Percentiles rank a stretch among this genome's conserved stretches.
Evolutionary conservation across 2,797 vertebrate genomes (phyloP).

Genomic region (Tachyglossus aculeatus): DNA sequence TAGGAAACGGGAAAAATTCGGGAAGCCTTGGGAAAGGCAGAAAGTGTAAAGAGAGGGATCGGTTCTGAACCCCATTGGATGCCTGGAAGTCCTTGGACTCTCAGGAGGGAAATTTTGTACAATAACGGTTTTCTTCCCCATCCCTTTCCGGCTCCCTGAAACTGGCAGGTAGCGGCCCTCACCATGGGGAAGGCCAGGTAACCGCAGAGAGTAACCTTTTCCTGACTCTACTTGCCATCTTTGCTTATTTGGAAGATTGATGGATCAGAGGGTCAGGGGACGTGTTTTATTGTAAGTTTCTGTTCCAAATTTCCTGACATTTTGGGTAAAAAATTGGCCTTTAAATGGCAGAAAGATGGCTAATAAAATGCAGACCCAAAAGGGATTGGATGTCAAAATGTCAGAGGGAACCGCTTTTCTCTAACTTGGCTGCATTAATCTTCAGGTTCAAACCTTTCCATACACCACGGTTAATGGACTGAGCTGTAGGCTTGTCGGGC

Average conservation of each 20-base stretch:
- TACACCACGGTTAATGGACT: constrained; percentile 25
- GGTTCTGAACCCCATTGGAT: not conserved
- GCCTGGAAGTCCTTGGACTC: too few species aligned
- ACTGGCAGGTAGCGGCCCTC: not conserved
- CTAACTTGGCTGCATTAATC: constrained; percentile 63
- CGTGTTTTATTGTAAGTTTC: constrained; percentile 73
- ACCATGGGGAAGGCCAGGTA: constrained; percentile 24
- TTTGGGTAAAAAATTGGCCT: constrained; percentile 60
- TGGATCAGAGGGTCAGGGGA: constrained; percentile 71
- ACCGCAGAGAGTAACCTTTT: constrained; percentile 59
- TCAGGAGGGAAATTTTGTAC: too few species aligned
- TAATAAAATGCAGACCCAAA: constrained; percentile 75
- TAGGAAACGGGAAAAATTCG: constrained; percentile 63
- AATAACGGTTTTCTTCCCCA: too few species aligned
- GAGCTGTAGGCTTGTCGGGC: constrained; percentile 11
- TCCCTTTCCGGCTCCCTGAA: too few species aligned
- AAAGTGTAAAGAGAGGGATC: constrained; percentile 1
- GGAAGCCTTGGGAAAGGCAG: constrained; percentile 16
- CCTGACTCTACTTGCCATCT: constrained; percentile 66
- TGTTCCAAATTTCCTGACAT: constrained; percentile 75
- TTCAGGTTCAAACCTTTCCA: constrained; percentile 42
- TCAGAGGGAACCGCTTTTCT: constrained; percentile 69
- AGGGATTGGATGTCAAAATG: constrained; percentile 70
- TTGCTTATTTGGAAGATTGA: constrained; percentile 76
- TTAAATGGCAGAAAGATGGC: constrained; percentile 65